phyloP scores from a whole-genome alignment of 2,888 invertebrate genomes.

The Pocota personata region DNA sequence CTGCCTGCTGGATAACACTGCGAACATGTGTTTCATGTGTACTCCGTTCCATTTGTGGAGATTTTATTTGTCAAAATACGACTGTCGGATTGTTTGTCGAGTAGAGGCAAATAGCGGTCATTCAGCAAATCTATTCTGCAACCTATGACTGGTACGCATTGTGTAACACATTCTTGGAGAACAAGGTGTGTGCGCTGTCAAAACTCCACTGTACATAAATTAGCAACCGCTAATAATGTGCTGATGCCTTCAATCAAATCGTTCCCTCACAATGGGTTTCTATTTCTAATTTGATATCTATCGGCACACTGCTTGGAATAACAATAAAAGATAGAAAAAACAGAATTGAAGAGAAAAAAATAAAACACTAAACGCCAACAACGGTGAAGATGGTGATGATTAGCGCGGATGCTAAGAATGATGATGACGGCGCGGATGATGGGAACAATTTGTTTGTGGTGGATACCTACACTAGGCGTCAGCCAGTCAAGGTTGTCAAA shows the following conservation, averaged over 20 bases:
- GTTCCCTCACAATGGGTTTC: neutral
- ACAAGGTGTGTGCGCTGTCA: conserved; percentile 60
- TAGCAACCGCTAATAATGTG: conserved; percentile 58
- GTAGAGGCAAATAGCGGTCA: conserved; percentile 23
- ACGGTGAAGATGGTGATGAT: conserved; percentile 51
- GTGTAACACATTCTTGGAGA: conserved; percentile 21
- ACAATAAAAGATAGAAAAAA: conserved; percentile 59
- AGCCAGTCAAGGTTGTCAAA: conserved; percentile 50
- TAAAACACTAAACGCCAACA: conserved; percentile 36
- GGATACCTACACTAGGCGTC: conserved; percentile 25
- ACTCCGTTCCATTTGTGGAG: conserved; percentile 60
- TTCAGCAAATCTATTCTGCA: conserved; percentile 33
- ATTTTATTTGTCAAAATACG: conserved; percentile 63
- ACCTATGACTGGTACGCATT: conserved; percentile 18
- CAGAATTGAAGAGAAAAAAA: neutral
- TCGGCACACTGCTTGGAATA: conserved; percentile 52
- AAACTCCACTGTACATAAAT: conserved; percentile 64
- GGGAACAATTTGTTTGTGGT: conserved; percentile 50
- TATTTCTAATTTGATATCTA: conserved; percentile 34
- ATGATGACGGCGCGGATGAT: conserved; percentile 60
- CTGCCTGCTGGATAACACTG: conserved; percentile 26
- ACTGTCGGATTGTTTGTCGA: conserved; percentile 5
- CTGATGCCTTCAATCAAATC: conserved; percentile 62
- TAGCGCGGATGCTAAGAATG: conserved; percentile 49
- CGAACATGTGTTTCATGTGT: conserved; percentile 66